Conservation (phyloP, 2,888 invertebrate genomes). For the Eretmocerus hayati region DNA sequence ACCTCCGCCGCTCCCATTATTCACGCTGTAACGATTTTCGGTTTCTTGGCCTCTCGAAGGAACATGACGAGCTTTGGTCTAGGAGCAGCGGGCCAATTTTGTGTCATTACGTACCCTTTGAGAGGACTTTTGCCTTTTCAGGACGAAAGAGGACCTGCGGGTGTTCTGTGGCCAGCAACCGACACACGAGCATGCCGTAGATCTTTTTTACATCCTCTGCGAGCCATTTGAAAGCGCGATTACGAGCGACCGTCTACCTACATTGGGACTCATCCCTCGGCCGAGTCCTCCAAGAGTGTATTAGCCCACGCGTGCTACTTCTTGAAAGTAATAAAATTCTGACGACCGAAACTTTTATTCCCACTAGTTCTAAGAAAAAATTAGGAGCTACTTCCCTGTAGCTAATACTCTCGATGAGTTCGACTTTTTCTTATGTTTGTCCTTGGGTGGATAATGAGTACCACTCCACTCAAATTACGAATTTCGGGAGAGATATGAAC, state of each 20-base stretch:
- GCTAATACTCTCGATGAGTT: no score
- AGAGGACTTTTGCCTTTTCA: slow-evolving; percentile 7
- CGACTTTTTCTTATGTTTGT: no score
- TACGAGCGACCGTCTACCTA: slow-evolving; percentile 15
- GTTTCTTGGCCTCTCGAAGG: slow-evolving; percentile 6
- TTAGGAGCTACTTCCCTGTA: no score
- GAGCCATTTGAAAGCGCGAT: slow-evolving; percentile 16
- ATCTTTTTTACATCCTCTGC: slow-evolving; percentile 14
- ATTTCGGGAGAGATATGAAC: no score
- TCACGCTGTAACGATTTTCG: no score
- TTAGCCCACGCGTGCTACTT: slow-evolving; percentile 12
- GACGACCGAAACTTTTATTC: slow-evolving; percentile 19
- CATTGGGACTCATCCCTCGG: neutral
- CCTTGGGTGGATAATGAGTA: no score
- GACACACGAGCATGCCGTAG: neutral
- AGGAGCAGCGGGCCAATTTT: slow-evolving; percentile 36
- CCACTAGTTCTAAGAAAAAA: slow-evolving; percentile 19
- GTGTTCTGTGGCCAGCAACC: no score
- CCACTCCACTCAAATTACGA: no score
- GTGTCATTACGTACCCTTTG: slow-evolving; percentile 42
- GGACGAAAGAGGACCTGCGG: slow-evolving; percentile 13
- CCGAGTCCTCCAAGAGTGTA: slow-evolving; percentile 8
- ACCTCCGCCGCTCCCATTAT: no score
- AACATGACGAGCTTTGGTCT: slow-evolving; percentile 32
- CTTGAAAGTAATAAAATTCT: slow-evolving; percentile 21